phyloP scores from a whole-genome alignment of 2,888 invertebrate genomes.

The Gymnocheta viridis region DNA sequence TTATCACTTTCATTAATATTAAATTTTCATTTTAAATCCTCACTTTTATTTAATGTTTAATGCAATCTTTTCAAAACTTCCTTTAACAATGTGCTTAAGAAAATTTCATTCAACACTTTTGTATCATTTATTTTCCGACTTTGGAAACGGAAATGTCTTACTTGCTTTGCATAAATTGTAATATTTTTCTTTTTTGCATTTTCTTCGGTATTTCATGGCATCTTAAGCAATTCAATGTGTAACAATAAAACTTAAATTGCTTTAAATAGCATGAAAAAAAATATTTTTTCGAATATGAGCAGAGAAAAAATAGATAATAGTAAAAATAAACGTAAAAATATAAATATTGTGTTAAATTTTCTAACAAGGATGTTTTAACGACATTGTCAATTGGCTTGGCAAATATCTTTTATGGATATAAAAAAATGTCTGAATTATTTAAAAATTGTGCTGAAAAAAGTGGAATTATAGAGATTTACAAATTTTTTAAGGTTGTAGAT shows the following conservation, averaged over 20 bases:
- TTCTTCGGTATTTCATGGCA: constrained; percentile 41
- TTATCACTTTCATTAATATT: not conserved
- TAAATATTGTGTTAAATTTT: constrained; percentile 39
- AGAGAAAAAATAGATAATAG: not conserved
- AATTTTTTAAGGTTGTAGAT: not conserved
- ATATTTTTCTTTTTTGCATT: constrained; percentile 36
- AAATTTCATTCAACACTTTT: constrained; percentile 5
- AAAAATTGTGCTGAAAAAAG: not conserved
- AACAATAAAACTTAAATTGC: constrained; percentile 68
- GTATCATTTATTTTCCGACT: constrained; percentile 24
- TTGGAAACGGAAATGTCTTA: constrained; percentile 61
- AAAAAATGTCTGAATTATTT: constrained; percentile 21
- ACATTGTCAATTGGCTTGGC: constrained; percentile 65
- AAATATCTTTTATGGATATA: constrained; percentile 42
- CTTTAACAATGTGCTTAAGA: constrained; percentile 23
- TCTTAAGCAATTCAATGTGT: constrained; percentile 54
- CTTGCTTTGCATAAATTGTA: constrained; percentile 67
- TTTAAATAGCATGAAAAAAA: constrained; percentile 60
- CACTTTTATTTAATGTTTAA: constrained; percentile 1
- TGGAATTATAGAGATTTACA: not conserved
- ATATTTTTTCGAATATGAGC: constrained; percentile 8
- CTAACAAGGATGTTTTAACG: constrained; percentile 62
- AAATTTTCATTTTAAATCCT: not conserved
- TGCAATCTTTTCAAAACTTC: constrained; percentile 15
- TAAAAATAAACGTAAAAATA: constrained; percentile 3